Base-by-base conservation (phyloP, 2,888 invertebrate genomes). In the Shargacucullia verbasci region DNA sequence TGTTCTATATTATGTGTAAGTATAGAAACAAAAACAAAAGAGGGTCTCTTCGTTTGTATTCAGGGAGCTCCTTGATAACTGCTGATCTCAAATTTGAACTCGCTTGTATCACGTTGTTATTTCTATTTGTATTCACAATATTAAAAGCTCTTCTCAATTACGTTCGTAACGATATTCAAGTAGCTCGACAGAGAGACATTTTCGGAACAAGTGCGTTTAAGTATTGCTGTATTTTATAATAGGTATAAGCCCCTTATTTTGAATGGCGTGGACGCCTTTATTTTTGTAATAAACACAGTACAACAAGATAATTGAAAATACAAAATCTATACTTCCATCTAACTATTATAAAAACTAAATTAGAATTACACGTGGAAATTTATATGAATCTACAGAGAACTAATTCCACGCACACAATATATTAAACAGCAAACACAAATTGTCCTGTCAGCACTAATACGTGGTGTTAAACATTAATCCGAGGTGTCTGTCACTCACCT, bases 401-500 rank as follows among this genome's bases (percentile, higher is more conserved):
- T 14, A 43, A 47, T 50, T 70, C 35, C 13, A 14, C 33, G 47
- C 12, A 37, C 31, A 14, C 6, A 35, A 34, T 12, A 34, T 25
- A 29, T 29, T 29, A 49, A 48, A 13, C 15, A 48, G 9, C 11
- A 40, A 12, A 39, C 49, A 39, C 49, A 43, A 37, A 9, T 40
- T 65, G 59, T 31, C 14, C 40, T 31, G 37, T 38, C 29, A 66
- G 40, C 44, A 33, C 14, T 38, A 45, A 40, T 34, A 41, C 31
- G 20, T 14, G 29, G 35, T 35, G 50, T 54, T 47, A 38, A 58
- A 55, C 54, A 59, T 53, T 35, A 40, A 56, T 20, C 15, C n/a
- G 13, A 11, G 39, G 11, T 10, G 52, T 54, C 43, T 10, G 52
- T 54, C 43, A 63, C 72, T 83, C 83, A 94, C 94, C 87, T 97